Percentiles rank a stretch among this genome's conserved stretches.
Evolutionary conservation across 1,140 invertebrate genomes (phyloP).

Genomic region (Calliphora vicina): DNA sequence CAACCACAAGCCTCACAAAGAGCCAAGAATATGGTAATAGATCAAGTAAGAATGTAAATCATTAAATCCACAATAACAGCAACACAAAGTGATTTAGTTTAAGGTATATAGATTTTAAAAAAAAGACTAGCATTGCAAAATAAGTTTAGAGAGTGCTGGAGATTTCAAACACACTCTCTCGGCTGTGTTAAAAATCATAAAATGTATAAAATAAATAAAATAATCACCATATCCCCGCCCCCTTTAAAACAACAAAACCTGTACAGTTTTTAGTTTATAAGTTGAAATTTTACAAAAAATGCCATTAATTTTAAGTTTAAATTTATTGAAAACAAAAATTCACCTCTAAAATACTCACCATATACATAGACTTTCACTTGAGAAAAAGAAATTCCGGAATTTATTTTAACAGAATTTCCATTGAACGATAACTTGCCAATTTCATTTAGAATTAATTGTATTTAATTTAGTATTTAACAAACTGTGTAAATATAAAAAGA

Average conservation of each 20-base stretch:
- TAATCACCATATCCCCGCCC: background rate
- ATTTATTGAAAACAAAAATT: background rate
- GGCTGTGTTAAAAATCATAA: conserved; percentile 40
- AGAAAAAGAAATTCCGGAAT: background rate
- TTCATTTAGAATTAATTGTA: background rate
- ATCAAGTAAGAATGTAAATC: conserved; percentile 55
- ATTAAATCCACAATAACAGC: conserved; percentile 16
- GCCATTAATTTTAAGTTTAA: conserved; percentile 22
- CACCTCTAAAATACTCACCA: background rate
- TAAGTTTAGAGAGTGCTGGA: conserved; percentile 33
- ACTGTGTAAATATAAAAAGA: conserved; percentile 13
- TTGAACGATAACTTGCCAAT: background rate
- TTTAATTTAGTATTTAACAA: background rate
- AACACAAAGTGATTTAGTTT: conserved; percentile 27
- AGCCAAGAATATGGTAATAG: conserved; percentile 43
- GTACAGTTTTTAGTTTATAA: background rate
- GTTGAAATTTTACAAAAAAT: background rate
- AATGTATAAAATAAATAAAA: background rate
- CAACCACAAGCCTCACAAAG: conserved; percentile 57
- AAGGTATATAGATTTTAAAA: background rate
- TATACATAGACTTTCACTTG: background rate
- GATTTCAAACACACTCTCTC: conserved; percentile 31
- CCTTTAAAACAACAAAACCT: background rate
- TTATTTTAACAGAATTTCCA: background rate
- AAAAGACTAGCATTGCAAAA: background rate